Evolutionary conservation across 2,888 invertebrate species (phyloP).

Genomic region (Mactromeris polynyma): DNA sequence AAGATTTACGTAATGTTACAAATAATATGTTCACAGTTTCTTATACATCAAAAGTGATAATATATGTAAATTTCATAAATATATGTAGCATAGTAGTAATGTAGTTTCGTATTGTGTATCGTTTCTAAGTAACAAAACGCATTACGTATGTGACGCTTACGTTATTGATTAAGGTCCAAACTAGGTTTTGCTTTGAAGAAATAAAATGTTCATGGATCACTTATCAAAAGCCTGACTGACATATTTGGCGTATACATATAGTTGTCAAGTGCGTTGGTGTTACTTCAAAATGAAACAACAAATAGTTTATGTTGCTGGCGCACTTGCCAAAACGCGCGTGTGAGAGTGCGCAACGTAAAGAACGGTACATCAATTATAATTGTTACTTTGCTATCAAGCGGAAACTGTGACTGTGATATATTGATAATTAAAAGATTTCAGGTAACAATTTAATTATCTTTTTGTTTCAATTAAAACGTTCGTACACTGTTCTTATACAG

Average conservation of each 20-base stretch:
- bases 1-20: too few relatives aligned
- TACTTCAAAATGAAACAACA: neutral
- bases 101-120: neutral
- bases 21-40: too few relatives aligned
- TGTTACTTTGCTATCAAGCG: neutral
- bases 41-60: too few relatives aligned
- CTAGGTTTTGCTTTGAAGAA: too few relatives aligned
- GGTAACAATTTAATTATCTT: too few relatives aligned
- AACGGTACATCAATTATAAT: neutral
- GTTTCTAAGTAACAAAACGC: neutral
- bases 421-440: neutral
- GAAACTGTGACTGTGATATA: neutral
- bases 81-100: too few relatives aligned
- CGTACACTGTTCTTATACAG: too few relatives aligned
- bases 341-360: neutral
- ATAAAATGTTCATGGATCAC: neutral
- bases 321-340: neutral
- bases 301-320: neutral
- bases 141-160: neutral
- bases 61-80: too few relatives aligned
- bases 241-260: neutral
- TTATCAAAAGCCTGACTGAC: neutral
- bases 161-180: slow-evolving; percentile 8
- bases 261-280: neutral
- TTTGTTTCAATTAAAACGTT: too few relatives aligned